A percentile compares a stretch with the other conserved stretches of the same genome.
phyloP scores from a whole-genome alignment of 2,113 vertebrate genomes.

The Asarcornis scutulata region DNA sequence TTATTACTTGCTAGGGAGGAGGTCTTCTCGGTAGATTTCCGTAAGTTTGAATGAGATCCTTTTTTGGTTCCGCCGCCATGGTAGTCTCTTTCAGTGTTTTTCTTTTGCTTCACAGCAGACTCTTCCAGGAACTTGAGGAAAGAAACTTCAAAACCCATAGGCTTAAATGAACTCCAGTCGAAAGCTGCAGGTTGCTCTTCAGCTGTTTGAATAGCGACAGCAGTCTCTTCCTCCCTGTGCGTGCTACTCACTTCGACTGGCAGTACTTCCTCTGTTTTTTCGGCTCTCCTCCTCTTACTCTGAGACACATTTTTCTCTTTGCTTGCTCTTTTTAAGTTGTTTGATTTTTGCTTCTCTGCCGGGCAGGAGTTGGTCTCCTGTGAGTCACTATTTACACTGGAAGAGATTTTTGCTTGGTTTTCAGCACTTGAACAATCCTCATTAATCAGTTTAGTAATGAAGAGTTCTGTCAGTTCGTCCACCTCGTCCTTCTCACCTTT shows the following conservation, averaged over 20 bases:
- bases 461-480: slow-evolving; percentile 83
- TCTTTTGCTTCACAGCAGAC: slow-evolving; percentile 83
- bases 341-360: slow-evolving; percentile 76
- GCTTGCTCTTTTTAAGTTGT: slow-evolving; percentile 78
- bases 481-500: slow-evolving; percentile 82
- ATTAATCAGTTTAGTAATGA: slow-evolving; percentile 84
- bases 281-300: slow-evolving; percentile 79
- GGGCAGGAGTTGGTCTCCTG: slow-evolving; percentile 70
- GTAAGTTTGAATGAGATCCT: slow-evolving; percentile 71
- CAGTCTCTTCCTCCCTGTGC: slow-evolving; percentile 80
- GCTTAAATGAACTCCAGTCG: slow-evolving; percentile 90
- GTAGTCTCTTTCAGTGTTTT: slow-evolving; percentile 75
- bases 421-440: slow-evolving; percentile 78
- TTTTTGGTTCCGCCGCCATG: slow-evolving; percentile 66
- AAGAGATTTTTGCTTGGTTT: slow-evolving; percentile 68
- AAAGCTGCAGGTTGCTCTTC: slow-evolving; percentile 81
- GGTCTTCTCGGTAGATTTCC: slow-evolving; percentile 71
- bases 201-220: slow-evolving; percentile 74
- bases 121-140: slow-evolving; percentile 96
- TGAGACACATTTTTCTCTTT: slow-evolving; percentile 83
- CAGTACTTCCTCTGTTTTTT: slow-evolving; percentile 63
- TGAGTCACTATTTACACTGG: slow-evolving; percentile 70
- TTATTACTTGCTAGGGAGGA: slow-evolving; percentile 30
- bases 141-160: slow-evolving; percentile 96
- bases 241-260: slow-evolving; percentile 42